Percentiles rank a stretch among this genome's conserved stretches.
Evolutionary conservation across 2,888 invertebrate genomes (phyloP).

Genomic region (Pediacus dermestoides): DNA sequence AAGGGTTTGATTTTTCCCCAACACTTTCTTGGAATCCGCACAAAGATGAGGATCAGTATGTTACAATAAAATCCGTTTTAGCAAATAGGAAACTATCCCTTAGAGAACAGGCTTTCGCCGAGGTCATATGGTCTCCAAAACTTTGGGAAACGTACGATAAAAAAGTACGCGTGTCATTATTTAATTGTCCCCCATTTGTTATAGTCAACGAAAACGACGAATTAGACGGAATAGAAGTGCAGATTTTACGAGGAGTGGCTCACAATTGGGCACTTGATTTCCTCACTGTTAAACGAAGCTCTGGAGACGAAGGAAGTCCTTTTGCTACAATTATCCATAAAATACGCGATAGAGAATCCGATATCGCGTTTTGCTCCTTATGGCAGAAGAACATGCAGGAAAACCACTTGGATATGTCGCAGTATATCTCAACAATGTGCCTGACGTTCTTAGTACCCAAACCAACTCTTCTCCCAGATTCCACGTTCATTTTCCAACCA

Average conservation of each 20-base stretch:
- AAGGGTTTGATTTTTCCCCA: no score
- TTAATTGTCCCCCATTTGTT: conserved; percentile 30
- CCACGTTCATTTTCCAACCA: conserved; percentile 19
- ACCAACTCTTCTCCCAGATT: conserved; percentile 13
- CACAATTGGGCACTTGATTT: conserved; percentile 13
- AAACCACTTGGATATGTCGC: conserved; percentile 12
- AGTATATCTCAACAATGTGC: conserved; percentile 16
- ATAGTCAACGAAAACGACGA: conserved; percentile 13
- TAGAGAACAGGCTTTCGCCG: no score
- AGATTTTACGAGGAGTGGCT: conserved; percentile 9
- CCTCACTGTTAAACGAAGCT: neutral
- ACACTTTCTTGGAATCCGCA: no score
- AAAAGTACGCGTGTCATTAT: conserved; percentile 15
- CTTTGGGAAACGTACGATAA: neutral
- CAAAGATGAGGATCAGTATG: no score
- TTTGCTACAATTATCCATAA: neutral
- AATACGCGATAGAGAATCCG: conserved; percentile 7
- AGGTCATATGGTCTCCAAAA: conserved; percentile 1
- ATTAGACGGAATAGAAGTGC: conserved; percentile 9
- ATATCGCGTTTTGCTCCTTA: conserved; percentile 19
- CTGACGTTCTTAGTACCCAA: conserved; percentile 20
- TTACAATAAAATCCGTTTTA: no score
- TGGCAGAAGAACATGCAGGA: conserved; percentile 21
- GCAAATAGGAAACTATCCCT: no score
- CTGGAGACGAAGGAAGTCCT: neutral